Base-by-base conservation (phyloP, 2,888 invertebrate genomes). In the Conomelus anceps region DNA sequence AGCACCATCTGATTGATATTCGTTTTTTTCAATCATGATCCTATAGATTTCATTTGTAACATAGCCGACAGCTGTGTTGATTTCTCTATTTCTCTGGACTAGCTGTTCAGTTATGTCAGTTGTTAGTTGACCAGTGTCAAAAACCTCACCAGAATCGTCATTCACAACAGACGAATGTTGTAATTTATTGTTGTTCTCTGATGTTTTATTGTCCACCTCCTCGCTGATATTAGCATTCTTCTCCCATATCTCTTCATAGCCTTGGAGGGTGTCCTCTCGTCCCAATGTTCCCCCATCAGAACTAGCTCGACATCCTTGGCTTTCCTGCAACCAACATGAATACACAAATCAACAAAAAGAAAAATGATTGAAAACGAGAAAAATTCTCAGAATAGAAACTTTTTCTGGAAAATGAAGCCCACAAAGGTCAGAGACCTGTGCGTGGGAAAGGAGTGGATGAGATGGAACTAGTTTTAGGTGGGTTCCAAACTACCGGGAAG, bases 181-280 rank as follows among this genome's bases (percentile, higher is more conserved):
- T 23, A 7, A 22, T 26, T 22, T 26, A 26, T 88, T 88, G 85
- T 88, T 88, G 22, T 88, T 88, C 9, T 29, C 17, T 11, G 22
- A 24, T 20, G 84, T 11, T 29, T 22, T 23, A 29, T 89, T 88
- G 23, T 86, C 86, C 3, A 41, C 86, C 22, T 22, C 9, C 23
- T 23, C 23, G 11, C 86, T 88, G 26, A 23, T 85, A 22, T 86
- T 85, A 11, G 23, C 24, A 86, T 85, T 86, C 22, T 23, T 89
- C 89, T 92, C 92, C 92, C 92, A 92, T 6, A 92, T 89, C 89
- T 92, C 92, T 84, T 92, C 92, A 86, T 90, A 89, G 22, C 92
- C 92, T 88, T 92, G 91, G 88, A 92, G 89, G 22, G 92, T 92
- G 24, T 91, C 92, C 84, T 92, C 92, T 84, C 92, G 90, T 9